Percentiles rank a stretch among this genome's conserved stretches.
Conservation (phyloP, 2,888 invertebrate species). For the Calliopum simillimum region DNA sequence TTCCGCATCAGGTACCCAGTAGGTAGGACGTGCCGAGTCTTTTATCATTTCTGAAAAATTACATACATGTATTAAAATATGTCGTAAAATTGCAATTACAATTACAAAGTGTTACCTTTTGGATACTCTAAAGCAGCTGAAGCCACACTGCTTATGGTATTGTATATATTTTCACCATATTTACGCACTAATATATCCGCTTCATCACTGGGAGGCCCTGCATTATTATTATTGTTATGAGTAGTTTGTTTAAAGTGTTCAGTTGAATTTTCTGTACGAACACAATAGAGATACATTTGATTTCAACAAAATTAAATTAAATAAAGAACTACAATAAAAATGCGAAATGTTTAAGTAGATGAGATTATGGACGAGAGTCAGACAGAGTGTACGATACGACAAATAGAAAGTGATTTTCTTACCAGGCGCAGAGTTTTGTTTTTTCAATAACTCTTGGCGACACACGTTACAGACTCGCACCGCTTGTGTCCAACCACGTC, state of each 20-base stretch:
- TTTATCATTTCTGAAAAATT: constrained; percentile 73
- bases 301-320: constrained; percentile 6
- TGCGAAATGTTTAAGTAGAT: not conserved
- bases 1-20: constrained; percentile 84
- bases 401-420: constrained; percentile 28
- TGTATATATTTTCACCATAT: constrained; percentile 79
- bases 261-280: constrained; percentile 48
- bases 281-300: constrained; percentile 33
- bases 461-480: constrained; percentile 83
- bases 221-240: constrained; percentile 53
- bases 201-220: constrained; percentile 63
- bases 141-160: constrained; percentile 77
- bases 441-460: constrained; percentile 62
- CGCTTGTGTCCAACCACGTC: constrained; percentile 76
- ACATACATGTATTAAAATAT: not conserved
- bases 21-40: constrained; percentile 79
- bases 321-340: constrained; percentile 1
- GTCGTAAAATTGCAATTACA: not conserved
- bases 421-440: constrained; percentile 59
- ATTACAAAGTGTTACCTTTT: constrained; percentile 70
- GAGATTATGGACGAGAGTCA: not conserved
- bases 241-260: constrained; percentile 50
- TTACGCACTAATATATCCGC: constrained; percentile 72
- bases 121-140: constrained; percentile 78
- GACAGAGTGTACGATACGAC: no score